Conservation (phyloP, 2,113 vertebrate genomes). For the Aphyosemion australe region DNA sequence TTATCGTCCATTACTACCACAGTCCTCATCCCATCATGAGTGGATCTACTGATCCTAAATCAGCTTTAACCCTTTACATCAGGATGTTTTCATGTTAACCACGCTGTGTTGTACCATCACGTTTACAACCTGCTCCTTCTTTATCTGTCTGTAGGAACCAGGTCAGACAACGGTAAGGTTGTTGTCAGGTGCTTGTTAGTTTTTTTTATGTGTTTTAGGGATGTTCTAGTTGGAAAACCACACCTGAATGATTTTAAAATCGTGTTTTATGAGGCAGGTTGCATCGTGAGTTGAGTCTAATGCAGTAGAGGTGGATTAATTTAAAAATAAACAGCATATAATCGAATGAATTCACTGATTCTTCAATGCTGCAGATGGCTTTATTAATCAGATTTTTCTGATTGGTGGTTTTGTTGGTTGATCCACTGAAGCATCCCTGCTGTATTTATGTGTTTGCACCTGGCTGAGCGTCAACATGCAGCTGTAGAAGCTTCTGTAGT, state of each 20-base stretch:
- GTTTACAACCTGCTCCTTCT: slow-evolving; percentile 65
- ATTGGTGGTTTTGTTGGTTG: neutral
- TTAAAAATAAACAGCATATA: neutral
- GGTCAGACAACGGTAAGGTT: slow-evolving; percentile 91
- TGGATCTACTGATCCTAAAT: slow-evolving; percentile 28
- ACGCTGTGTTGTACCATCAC: slow-evolving; percentile 3
- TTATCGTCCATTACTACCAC: slow-evolving; percentile 21
- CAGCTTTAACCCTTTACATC: slow-evolving; percentile 5
- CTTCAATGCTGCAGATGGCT: neutral
- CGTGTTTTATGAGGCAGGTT: neutral
- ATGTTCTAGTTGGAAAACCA: slow-evolving; percentile 40
- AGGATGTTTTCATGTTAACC: neutral
- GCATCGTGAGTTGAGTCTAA: slow-evolving; percentile 3
- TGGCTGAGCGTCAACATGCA: slow-evolving; percentile 23
- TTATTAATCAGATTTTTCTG: neutral
- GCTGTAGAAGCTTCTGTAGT: slow-evolving; percentile 30
- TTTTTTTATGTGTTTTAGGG: slow-evolving; percentile 33
- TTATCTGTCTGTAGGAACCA: slow-evolving; percentile 87
- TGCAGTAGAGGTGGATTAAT: neutral
- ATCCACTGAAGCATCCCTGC: slow-evolving; percentile 44
- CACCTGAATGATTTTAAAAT: neutral
- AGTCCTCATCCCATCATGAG: slow-evolving; percentile 16
- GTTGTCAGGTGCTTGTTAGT: slow-evolving; percentile 36
- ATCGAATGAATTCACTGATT: neutral
- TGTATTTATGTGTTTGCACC: slow-evolving; percentile 26